Base-by-base conservation (phyloP, 2,888 invertebrate species). In the Clostera curtula region DNA sequence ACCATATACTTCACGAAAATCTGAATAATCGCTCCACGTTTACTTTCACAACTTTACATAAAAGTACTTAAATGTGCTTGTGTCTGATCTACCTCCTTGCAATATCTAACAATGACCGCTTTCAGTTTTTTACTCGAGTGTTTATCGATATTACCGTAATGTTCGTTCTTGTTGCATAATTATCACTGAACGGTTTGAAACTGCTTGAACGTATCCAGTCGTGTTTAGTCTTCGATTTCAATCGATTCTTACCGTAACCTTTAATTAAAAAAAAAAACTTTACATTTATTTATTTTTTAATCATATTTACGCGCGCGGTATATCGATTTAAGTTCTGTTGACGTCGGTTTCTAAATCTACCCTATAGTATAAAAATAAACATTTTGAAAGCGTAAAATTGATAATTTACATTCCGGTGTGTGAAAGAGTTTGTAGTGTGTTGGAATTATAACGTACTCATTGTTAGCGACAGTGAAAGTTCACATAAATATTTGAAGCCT, bases 101-200 rank as follows among this genome's bases (percentile, higher is more conserved):
- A 49, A 46, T 34, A 42, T 37, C 31, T 42, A 43, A 46, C 43
- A 48, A 51, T 37, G 20, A 40, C 18, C 36, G 37, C 47, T 56
- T 62, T 56, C 44, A 51, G 34, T 37, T 40, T 4, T 41, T 25
- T 31, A 26, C 25, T 38, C 25, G 28, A 32, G 41, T 42, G 43
- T 65, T 57, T 57, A 64, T 64, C 65, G 60, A 65, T 71, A 69
- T 58, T 53, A 64, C 51, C 46, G 69, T 64, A 63, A 54, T 63
- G 62, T 63, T 57, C 55, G 42, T 51, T 49, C 37, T 50, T 43
- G 56, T 76, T 79, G 69, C 75, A 70, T 72, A 73, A 77, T 56
- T 49, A 47, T 43, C 55, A 56, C 52, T 52, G 53, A 50, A 51
- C 49, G 41, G 56, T 51, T 56, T 49, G 44, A 49, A 38, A 47